Evolutionary conservation across 1,140 invertebrate genomes (phyloP).

Genomic region (Bilobella aurantiaca): DNA sequence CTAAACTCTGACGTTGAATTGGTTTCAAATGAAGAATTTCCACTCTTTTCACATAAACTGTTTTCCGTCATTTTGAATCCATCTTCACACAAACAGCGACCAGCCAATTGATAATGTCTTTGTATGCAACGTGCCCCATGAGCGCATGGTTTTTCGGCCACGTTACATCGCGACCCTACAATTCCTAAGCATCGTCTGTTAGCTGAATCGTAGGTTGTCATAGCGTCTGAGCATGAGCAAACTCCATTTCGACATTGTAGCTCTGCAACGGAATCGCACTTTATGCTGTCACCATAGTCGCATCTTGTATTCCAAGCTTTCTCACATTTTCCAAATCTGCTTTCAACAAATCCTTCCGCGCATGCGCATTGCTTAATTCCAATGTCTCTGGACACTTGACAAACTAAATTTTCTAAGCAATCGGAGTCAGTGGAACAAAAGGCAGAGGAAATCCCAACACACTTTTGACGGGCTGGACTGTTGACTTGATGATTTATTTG

Average conservation of each 20-base stretch:
- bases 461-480: background rate
- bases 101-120: no score
- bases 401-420: background rate
- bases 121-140: no score
- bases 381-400: background rate
- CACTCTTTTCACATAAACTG: no score
- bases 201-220: background rate
- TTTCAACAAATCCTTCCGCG: background rate
- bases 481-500: background rate
- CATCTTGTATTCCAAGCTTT: background rate
- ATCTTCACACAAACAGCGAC: no score
- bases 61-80: no score
- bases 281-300: background rate
- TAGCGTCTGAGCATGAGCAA: background rate
- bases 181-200: background rate
- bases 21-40: no score
- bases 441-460: background rate
- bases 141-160: no score
- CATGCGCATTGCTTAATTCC: background rate
- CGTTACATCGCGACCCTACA: background rate
- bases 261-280: background rate
- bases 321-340: background rate
- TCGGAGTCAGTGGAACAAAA: background rate
- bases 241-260: background rate
- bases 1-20: no score